These are phyloP conservation scores for Eupithecia subumbrata DNA, from an alignment of 2,888 invertebrate genomes.

Conservation along the genomic window DNA sequence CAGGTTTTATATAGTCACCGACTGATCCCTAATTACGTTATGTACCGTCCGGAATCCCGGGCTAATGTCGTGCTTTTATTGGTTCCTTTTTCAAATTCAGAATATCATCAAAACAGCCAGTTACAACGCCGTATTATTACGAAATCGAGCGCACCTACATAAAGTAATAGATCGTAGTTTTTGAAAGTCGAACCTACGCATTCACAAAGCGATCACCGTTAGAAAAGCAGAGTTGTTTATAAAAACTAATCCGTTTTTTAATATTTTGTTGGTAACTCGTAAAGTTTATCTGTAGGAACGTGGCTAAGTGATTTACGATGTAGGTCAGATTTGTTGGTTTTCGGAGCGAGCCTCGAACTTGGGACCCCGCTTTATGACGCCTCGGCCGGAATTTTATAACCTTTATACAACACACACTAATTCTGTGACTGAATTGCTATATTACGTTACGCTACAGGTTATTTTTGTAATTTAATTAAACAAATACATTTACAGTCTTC, in stretches of 20 bases:
- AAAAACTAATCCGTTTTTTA: slow-evolving; percentile 39
- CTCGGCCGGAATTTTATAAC: slow-evolving; percentile 67
- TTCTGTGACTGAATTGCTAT: slow-evolving; percentile 53
- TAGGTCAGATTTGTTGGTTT: slow-evolving; percentile 83
- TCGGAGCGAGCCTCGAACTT: slow-evolving; percentile 72
- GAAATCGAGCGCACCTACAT: slow-evolving; percentile 45
- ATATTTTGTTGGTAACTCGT: slow-evolving; percentile 55
- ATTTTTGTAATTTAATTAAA: slow-evolving; percentile 50
- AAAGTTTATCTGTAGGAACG: slow-evolving; percentile 80
- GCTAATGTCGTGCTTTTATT: slow-evolving; percentile 59
- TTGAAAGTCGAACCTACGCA: slow-evolving; percentile 31
- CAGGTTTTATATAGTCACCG: slow-evolving; percentile 59
- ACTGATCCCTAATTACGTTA: slow-evolving; percentile 75
- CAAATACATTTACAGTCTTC: slow-evolving; percentile 52
- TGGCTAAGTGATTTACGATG: slow-evolving; percentile 82
- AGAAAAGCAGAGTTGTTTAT: slow-evolving; percentile 33
- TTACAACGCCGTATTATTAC: slow-evolving; percentile 50
- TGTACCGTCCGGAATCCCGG: slow-evolving; percentile 59
- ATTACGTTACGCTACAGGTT: slow-evolving; percentile 56
- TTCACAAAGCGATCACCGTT: slow-evolving; percentile 43
- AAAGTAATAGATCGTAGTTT: slow-evolving; percentile 44
- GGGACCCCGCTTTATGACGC: slow-evolving; percentile 75
- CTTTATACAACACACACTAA: slow-evolving; percentile 63
- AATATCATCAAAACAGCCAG: slow-evolving; percentile 51
- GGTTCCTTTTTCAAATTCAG: slow-evolving; percentile 53